Percentiles rank a stretch among this genome's conserved stretches.
Evolutionary conservation across 2,113 vertebrate species (phyloP).

Genomic region (Carassius gibelio): DNA sequence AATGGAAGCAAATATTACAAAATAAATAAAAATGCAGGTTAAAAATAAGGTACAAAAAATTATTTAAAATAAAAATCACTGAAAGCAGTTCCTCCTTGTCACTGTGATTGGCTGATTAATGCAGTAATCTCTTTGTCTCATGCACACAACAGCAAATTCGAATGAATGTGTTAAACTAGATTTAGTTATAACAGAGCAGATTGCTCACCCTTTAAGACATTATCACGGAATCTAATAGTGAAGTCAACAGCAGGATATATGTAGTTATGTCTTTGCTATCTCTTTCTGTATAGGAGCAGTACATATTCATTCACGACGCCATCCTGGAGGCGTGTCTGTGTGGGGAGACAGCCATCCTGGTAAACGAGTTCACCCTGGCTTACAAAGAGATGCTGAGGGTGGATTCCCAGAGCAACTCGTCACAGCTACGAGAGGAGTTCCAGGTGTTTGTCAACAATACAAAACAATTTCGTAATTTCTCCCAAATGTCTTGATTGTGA

Average conservation of each 20-base stretch:
- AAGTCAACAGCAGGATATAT: not conserved
- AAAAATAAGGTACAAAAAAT: too few species aligned
- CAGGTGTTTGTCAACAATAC: constrained; percentile 77
- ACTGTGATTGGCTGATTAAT: constrained; percentile 4
- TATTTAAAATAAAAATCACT: not conserved
- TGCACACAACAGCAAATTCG: not conserved
- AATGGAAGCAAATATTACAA: not conserved
- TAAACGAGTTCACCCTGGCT: constrained; percentile 89
- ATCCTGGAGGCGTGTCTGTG: constrained; percentile 97
- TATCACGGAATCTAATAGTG: not conserved
- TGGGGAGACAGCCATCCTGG: constrained; percentile 92
- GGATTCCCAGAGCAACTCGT: constrained; percentile 97
- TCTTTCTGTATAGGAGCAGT: constrained; percentile 84
- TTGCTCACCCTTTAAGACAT: not conserved
- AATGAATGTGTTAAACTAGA: not conserved
- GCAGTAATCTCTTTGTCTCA: not conserved
- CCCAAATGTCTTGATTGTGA: not conserved
- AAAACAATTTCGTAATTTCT: not conserved
- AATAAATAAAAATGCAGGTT: not conserved
- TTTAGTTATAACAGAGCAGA: not conserved
- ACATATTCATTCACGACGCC: constrained; percentile 96
- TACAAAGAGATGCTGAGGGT: constrained; percentile 96
- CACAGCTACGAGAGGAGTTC: constrained; percentile 94
- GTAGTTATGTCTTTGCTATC: not conserved
- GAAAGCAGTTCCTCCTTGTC: not conserved